Base-by-base conservation (phyloP, 2,113 vertebrate genomes). In the Pachycephala philippinensis region DNA sequence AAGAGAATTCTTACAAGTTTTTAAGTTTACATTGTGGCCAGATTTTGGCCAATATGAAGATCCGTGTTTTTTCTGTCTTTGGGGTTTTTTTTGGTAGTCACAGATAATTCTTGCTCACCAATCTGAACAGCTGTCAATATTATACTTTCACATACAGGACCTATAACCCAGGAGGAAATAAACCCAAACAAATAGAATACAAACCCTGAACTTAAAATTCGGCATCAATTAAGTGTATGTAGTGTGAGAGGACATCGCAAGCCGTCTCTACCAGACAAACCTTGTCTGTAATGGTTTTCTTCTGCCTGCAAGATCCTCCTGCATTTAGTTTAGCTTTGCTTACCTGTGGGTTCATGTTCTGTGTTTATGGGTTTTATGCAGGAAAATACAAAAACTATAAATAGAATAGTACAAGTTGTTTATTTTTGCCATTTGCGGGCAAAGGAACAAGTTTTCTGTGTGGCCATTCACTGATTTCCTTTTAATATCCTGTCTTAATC, bases 21-120 rank as follows among this genome's bases (percentile, higher is more conserved):
- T 72, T 57, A 61, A 23, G 13, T 61, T 27, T 68, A 69, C 17
- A 40, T 19, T 80, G 13, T 15, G 21, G 14, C 30, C 17, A 28
- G 4, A 57, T 31, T 72, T 69, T 87, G 39, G 7, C 39, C 40
- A 50, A 7, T 50, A n/a, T 10, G 61, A 71, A 63, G 21, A n/a
- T 60, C 40, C 0, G 0, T 40, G 11, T 1, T 1, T 60, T 91
- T 87, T 64, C 18, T 42, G 1, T 77, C 15, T 80, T 61, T 4
- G 12, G 18, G 40, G 1, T 5, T 33, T 78, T 74, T 74, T 86
- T 86, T 50, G 8, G 8, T 47, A 66, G 33, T 65, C 19, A 33
- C 37, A 75, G 27, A 42, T 56, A 37, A 27, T 93, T 90, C 17
- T 81, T 2, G 1, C 21, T 77, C 9, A 49, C 22, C 53, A 45